These are phyloP conservation scores for Acronicta aceris DNA, from an alignment of 2,888 invertebrate species.

Conservation along the genomic window DNA sequence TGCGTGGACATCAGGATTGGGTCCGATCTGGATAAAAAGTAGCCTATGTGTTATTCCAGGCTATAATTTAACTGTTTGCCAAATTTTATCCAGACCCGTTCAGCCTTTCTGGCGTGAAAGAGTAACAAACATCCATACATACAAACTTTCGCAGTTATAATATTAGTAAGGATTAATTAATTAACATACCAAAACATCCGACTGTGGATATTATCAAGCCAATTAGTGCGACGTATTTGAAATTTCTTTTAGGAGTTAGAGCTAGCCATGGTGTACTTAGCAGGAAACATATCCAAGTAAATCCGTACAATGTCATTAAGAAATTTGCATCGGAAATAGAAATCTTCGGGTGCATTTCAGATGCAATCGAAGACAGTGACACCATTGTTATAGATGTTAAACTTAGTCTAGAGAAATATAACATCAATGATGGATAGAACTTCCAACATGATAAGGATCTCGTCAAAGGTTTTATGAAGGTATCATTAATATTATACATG, in stretches of 20 bases:
- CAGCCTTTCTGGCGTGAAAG: too few relatives aligned
- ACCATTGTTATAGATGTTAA: conserved; percentile 77
- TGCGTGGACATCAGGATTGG: too few relatives aligned
- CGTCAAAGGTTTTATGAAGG: conserved; percentile 82
- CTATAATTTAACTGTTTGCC: too few relatives aligned
- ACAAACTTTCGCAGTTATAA: too few relatives aligned
- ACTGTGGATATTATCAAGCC: conserved; percentile 76
- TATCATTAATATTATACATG: conserved; percentile 80
- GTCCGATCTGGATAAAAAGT: too few relatives aligned
- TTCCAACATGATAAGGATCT: conserved; percentile 82
- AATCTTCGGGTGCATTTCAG: conserved; percentile 77
- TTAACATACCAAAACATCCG: conserved; percentile 75
- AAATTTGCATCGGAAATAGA: conserved; percentile 80
- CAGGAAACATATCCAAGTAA: conserved; percentile 85
- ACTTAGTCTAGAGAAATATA: conserved; percentile 76
- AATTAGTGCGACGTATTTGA: conserved; percentile 76
- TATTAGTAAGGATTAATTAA: too few relatives aligned
- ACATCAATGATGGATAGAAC: conserved; percentile 83
- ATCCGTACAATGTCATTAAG: conserved; percentile 80
- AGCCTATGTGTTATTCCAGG: too few relatives aligned
- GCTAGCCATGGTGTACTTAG: conserved; percentile 82
- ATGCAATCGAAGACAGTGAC: conserved; percentile 77
- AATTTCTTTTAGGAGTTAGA: conserved; percentile 82
- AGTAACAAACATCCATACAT: too few relatives aligned
- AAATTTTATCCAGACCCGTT: too few relatives aligned